Conservation (phyloP, 2,113 vertebrate species). For the Hoplias malabaricus region DNA sequence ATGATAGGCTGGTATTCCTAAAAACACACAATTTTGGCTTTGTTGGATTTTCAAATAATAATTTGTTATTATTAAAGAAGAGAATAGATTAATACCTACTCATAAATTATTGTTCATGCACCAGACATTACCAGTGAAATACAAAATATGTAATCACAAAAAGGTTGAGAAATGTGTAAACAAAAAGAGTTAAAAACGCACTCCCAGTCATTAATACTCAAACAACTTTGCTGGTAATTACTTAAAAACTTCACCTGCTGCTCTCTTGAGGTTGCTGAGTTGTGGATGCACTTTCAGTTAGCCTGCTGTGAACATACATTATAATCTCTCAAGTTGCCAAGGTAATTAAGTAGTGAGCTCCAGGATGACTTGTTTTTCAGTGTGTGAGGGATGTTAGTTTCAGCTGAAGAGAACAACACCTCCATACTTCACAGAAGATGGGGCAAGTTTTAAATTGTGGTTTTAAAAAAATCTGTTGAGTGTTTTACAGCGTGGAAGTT, state of each 20-base stretch:
- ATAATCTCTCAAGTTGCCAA: constrained; percentile 8
- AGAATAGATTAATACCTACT: too few relatives aligned
- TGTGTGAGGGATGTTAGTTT: not conserved
- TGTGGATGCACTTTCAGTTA: not conserved
- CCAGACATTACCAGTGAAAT: too few relatives aligned
- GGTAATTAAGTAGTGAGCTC: not conserved
- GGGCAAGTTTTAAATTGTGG: too few relatives aligned
- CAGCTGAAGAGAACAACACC: not conserved
- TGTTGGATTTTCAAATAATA: too few relatives aligned
- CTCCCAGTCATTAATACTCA: not conserved
- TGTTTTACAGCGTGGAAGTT: too few relatives aligned
- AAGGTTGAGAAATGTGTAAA: too few relatives aligned
- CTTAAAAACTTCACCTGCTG: not conserved
- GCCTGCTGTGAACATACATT: not conserved
- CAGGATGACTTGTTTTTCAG: not conserved
- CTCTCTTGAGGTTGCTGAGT: not conserved
- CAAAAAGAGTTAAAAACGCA: not conserved
- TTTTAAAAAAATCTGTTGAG: too few relatives aligned
- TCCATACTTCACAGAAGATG: not conserved
- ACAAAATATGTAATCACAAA: too few relatives aligned
- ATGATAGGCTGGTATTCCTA: too few relatives aligned
- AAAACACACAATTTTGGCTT: too few relatives aligned
- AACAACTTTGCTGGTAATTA: not conserved
- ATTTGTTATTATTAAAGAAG: too few relatives aligned
- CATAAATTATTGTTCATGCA: too few relatives aligned